These are phyloP conservation scores for Hylomyscus alleni DNA, from an alignment of 2,797 vertebrate species.

Conservation along the genomic window DNA sequence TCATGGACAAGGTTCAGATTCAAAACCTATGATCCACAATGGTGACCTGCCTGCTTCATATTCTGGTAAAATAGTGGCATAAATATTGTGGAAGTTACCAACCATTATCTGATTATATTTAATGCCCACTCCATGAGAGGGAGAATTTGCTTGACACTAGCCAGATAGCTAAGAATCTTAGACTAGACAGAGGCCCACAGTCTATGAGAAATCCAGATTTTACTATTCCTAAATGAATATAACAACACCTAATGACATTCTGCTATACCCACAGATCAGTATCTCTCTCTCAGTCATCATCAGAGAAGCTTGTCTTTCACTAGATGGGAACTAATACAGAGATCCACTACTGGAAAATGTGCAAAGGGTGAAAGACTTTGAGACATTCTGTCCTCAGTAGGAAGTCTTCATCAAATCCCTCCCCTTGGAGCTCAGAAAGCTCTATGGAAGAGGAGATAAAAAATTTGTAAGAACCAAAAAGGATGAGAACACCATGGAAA, in stretches of 20 bases:
- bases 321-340: background rate
- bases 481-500: background rate
- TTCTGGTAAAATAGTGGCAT: background rate
- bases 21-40: background rate
- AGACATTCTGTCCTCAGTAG: background rate
- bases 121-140: too few relatives aligned
- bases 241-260: background rate
- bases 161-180: background rate
- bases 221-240: background rate
- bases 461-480: background rate
- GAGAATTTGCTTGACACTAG: too few relatives aligned
- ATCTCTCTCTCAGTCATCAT: background rate
- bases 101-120: background rate
- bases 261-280: background rate
- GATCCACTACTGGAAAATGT: background rate
- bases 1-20: background rate
- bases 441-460: background rate
- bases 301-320: background rate
- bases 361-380: too few relatives aligned
- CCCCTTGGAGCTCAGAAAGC: background rate
- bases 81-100: background rate
- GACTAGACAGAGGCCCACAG: background rate
- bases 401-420: background rate
- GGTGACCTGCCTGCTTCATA: background rate
- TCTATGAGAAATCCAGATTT: background rate